Base-by-base conservation (phyloP, 1,140 invertebrate genomes). In the Bradynema listronoti region DNA sequence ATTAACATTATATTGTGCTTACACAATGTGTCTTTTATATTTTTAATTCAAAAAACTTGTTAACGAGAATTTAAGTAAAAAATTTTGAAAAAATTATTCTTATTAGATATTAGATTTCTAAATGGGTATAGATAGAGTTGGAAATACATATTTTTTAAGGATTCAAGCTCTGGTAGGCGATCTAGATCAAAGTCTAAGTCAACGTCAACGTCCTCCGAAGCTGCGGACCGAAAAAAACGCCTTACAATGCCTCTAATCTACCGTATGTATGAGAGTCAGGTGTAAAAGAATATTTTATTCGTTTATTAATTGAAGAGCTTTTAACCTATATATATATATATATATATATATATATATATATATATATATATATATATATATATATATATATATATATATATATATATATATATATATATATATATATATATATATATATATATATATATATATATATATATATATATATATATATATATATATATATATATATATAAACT, bases 201-300 rank as follows among this genome's bases (percentile, higher is more conserved):
- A n/a, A 1, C 56, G 56, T 5, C 56, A 57, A 57, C 58, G 36
- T 43, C 60, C 24, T 64, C 50, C 25, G 41, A 64, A 49, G 61
- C 49, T 53, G 33, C 51, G 19, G 49, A 56, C 43, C 51, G 59
- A 9, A 61, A 61, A 30, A 61, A 55, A 24, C 58, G 66, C 32
- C 50, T 68, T 46, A 55, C 68, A 1, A 71, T 68, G 66, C 66
- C 66, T 30, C 30, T 68, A 14, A 55, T 65, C 24, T 68, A 68
- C 39, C 19, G 67, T 56, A 66, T 68, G 68, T 68, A 68, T 29
- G 66, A 68, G 43, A 52, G 45, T 43, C 42, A 61, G n/a, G n/a
- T n/a, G n/a, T n/a, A n/a, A n/a, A n/a, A n/a, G n/a, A n/a, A n/a
- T n/a, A n/a, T n/a, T n/a, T n/a, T n/a, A n/a, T n/a, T n/a, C n/a